These are phyloP conservation scores for Psilopsiagon aurifrons DNA, from an alignment of 2,113 vertebrate species.

Conservation along the genomic window DNA sequence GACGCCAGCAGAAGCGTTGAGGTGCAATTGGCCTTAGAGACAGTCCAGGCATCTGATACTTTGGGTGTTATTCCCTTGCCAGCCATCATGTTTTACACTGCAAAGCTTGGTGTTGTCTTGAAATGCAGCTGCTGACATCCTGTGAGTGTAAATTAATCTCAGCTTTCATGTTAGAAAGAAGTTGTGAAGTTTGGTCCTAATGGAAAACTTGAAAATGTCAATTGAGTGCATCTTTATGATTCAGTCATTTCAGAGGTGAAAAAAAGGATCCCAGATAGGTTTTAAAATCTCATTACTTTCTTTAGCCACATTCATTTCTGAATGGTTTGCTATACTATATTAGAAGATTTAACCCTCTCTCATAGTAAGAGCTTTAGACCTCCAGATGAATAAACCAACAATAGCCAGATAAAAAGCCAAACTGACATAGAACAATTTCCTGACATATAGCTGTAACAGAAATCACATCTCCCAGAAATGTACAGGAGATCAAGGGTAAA, in stretches of 20 bases:
- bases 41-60: not conserved
- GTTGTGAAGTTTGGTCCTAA: not conserved
- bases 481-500: conserved; percentile 10
- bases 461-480: not conserved
- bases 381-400: not conserved
- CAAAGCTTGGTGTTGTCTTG: not conserved
- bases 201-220: not conserved
- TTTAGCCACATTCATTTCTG: not conserved
- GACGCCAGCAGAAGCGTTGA: not conserved
- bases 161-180: not conserved
- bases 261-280: not conserved
- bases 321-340: not conserved
- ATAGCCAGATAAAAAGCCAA: not conserved
- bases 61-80: not conserved
- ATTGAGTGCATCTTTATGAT: not conserved
- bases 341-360: not conserved
- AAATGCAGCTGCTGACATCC: not conserved
- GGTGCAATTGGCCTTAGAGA: not conserved
- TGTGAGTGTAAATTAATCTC: not conserved
- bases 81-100: not conserved
- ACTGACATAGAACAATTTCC: not conserved
- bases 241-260: not conserved
- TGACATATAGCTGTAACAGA: not conserved
- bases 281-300: not conserved
- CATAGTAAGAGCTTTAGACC: not conserved